Percentiles rank a stretch among this genome's conserved stretches.
phyloP scores from a whole-genome alignment of 2,797 vertebrate genomes.

The Triplophysa yarkandensis region DNA sequence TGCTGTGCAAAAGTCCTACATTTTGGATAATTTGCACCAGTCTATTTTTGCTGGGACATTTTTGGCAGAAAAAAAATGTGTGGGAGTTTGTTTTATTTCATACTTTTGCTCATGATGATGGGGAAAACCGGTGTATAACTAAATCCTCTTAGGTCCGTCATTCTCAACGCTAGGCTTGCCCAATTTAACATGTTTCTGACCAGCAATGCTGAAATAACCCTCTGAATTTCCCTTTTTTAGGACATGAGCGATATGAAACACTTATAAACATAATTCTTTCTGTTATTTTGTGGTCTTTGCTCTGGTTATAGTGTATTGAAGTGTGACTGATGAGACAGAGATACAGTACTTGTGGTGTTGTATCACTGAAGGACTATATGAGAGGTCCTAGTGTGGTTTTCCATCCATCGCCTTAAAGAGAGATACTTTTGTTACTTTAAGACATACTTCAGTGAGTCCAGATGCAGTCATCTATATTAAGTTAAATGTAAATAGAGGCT shows the following conservation, averaged over 20 bases:
- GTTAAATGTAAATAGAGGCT: slow-evolving; percentile 63
- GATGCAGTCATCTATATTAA: slow-evolving; percentile 75
- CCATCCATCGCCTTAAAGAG: slow-evolving; percentile 65
- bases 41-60: not conserved
- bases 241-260: slow-evolving; percentile 12
- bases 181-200: not conserved
- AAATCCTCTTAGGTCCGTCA: slow-evolving; percentile 2
- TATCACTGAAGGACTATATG: slow-evolving; percentile 5
- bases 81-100: not conserved
- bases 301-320: not conserved
- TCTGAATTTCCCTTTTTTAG: slow-evolving; percentile 15
- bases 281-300: slow-evolving; percentile 8
- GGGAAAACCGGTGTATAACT: slow-evolving; percentile 31
- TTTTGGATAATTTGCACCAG: slow-evolving; percentile 31
- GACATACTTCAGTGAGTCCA: slow-evolving; percentile 70
- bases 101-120: not conserved
- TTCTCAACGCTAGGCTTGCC: not conserved
- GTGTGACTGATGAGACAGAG: slow-evolving; percentile 5
- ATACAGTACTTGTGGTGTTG: not conserved
- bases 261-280: slow-evolving; percentile 23
- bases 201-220: slow-evolving; percentile 1
- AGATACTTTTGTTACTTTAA: slow-evolving; percentile 74
- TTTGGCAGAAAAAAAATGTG: not conserved
- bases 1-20: slow-evolving; percentile 23
- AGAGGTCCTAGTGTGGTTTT: slow-evolving; percentile 54